Conservation (phyloP, 1,140 invertebrate genomes). For the Papilio machaon region DNA sequence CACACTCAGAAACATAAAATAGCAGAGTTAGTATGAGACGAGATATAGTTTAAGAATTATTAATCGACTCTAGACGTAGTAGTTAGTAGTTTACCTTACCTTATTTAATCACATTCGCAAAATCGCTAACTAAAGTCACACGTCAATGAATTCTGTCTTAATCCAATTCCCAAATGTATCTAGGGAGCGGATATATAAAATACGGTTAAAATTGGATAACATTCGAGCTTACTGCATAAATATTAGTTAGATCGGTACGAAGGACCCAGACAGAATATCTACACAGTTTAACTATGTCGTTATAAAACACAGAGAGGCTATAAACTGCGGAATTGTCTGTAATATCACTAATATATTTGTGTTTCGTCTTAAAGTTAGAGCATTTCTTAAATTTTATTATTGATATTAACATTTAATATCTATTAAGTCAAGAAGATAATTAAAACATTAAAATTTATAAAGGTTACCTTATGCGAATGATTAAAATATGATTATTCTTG, state of each 20-base stretch:
- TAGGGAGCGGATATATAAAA: not conserved
- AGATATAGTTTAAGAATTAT: too few relatives aligned
- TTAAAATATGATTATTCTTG: not conserved
- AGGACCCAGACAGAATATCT: not conserved
- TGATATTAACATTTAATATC: conserved; percentile 15
- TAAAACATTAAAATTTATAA: not conserved
- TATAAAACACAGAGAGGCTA: conserved; percentile 4
- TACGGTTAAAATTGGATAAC: conserved; percentile 9
- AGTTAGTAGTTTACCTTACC: too few relatives aligned
- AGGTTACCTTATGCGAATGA: conserved; percentile 7
- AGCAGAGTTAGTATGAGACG: too few relatives aligned
- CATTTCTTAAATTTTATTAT: conserved; percentile 26
- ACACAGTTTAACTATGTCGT: conserved; percentile 15
- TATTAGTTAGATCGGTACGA: not conserved
- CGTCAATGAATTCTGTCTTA: not conserved
- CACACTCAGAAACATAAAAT: too few relatives aligned
- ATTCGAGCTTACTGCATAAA: not conserved
- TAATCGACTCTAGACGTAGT: too few relatives aligned
- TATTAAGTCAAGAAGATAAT: conserved; percentile 21
- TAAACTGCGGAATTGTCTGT: conserved; percentile 13
- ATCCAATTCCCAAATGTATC: not conserved
- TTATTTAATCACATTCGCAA: not conserved
- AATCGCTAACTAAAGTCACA: not conserved
- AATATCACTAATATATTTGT: conserved; percentile 19
- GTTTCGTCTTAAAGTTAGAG: conserved; percentile 30